Conservation (phyloP, 2,113 vertebrate species). For the Amblyopsis rosae region DNA sequence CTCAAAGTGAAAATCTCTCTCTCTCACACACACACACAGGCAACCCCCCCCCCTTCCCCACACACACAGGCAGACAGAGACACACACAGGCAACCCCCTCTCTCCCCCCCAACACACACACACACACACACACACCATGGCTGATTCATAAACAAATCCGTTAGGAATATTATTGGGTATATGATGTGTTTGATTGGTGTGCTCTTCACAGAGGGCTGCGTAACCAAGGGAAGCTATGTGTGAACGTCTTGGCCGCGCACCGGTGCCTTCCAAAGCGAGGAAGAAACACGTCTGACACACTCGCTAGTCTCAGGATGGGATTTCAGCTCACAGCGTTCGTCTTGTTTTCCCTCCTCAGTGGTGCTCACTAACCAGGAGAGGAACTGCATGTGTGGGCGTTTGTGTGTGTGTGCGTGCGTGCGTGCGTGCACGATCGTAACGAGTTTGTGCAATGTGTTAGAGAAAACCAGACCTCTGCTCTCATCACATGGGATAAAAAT, state of each 20-base stretch:
- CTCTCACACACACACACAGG: neutral
- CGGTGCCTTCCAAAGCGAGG: constrained; percentile 23
- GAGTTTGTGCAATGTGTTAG: constrained; percentile 13
- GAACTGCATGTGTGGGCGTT: neutral
- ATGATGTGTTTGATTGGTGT: too few relatives aligned
- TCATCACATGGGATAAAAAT: neutral
- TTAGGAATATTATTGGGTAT: too few relatives aligned
- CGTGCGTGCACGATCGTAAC: constrained; percentile 23
- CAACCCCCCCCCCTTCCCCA: neutral
- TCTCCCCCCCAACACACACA: neutral
- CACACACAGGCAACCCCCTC: neutral
- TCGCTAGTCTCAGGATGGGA: constrained; percentile 24
- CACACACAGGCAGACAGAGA: neutral
- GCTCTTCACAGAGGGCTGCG: too few relatives aligned
- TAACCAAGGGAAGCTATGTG: too few relatives aligned
- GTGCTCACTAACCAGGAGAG: constrained; percentile 53
- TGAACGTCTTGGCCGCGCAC: constrained; percentile 12
- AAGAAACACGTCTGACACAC: constrained; percentile 15
- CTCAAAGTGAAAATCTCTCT: too few relatives aligned
- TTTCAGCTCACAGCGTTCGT: constrained; percentile 13
- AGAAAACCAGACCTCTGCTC: neutral
- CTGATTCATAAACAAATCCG: neutral
- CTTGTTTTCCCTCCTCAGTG: constrained; percentile 22
- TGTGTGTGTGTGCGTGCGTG: constrained; percentile 9
- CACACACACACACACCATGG: neutral